phyloP scores from a whole-genome alignment of 2,797 vertebrate genomes.

The Bradypodion pumilum region DNA sequence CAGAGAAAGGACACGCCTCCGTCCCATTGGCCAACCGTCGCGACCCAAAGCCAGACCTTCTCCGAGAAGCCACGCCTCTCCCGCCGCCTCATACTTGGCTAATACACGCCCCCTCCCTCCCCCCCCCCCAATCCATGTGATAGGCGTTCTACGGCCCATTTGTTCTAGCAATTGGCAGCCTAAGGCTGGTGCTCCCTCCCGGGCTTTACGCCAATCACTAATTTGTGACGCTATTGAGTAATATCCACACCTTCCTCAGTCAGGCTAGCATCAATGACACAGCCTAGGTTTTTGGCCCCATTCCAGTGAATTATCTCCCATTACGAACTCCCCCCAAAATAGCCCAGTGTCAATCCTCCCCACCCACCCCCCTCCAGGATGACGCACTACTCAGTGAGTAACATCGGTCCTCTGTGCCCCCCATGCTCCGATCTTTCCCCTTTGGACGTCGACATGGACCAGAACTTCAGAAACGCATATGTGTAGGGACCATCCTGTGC shows the following conservation, averaged over 20 bases:
- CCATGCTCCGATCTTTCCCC: background rate
- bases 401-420: background rate
- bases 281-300: background rate
- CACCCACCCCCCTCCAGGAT: background rate
- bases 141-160: background rate
- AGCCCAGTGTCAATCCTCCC: background rate
- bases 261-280: background rate
- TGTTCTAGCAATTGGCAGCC: background rate
- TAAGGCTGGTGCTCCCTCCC: background rate
- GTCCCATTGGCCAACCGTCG: background rate
- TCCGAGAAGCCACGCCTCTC: background rate
- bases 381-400: background rate
- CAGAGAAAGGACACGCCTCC: conserved; percentile 17
- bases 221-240: background rate
- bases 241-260: too few relatives aligned
- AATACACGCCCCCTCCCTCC: background rate
- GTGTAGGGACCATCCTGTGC: background rate
- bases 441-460: background rate
- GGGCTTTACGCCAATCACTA: background rate
- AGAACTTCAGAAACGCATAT: background rate
- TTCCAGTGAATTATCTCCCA: background rate
- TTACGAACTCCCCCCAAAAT: background rate
- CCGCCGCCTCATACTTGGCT: background rate
- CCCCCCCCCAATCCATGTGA: background rate
- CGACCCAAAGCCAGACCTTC: background rate